Percentiles rank a stretch among this genome's conserved stretches.
phyloP scores from a whole-genome alignment of 53 echinoderm and acorn worm genomes.

The Hippasteria phrygiana region DNA sequence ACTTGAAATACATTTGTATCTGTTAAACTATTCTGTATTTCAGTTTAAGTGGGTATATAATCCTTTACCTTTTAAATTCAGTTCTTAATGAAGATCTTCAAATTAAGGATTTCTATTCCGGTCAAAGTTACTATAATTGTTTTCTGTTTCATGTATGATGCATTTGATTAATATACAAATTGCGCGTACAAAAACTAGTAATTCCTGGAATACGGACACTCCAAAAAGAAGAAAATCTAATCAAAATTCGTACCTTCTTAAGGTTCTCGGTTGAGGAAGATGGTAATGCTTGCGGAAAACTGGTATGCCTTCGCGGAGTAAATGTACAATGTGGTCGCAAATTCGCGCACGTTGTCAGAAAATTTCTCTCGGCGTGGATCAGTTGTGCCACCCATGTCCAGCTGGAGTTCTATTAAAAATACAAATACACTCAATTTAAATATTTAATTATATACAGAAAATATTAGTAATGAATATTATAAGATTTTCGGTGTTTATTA shows the following conservation, averaged over 20 bases:
- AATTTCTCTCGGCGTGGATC: not conserved
- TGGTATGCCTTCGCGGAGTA: slow-evolving; percentile 31
- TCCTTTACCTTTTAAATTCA: no score
- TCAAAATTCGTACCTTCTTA: slow-evolving; percentile 6
- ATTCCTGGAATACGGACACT: not conserved
- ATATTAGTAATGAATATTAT: no score
- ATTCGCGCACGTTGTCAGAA: slow-evolving; percentile 17
- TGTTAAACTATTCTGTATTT: no score
- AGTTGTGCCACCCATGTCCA: slow-evolving; percentile 23
- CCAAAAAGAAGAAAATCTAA: not conserved
- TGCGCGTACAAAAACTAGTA: not conserved
- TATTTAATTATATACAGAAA: no score
- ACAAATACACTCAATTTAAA: no score
- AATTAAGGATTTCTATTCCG: no score
- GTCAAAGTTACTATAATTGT: no score
- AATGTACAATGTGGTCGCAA: slow-evolving; percentile 30
- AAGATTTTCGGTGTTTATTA: no score
- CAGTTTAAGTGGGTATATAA: no score
- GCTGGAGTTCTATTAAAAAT: no score
- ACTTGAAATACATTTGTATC: not conserved
- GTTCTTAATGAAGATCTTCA: no score
- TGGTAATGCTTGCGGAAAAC: slow-evolving; percentile 22
- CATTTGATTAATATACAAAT: not conserved
- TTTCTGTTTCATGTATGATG: no score
- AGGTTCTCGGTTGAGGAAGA: slow-evolving; percentile 28